These are phyloP conservation scores for Proctacanthus coquilletti DNA, from an alignment of 1,140 invertebrate species.

Conservation along the genomic window DNA sequence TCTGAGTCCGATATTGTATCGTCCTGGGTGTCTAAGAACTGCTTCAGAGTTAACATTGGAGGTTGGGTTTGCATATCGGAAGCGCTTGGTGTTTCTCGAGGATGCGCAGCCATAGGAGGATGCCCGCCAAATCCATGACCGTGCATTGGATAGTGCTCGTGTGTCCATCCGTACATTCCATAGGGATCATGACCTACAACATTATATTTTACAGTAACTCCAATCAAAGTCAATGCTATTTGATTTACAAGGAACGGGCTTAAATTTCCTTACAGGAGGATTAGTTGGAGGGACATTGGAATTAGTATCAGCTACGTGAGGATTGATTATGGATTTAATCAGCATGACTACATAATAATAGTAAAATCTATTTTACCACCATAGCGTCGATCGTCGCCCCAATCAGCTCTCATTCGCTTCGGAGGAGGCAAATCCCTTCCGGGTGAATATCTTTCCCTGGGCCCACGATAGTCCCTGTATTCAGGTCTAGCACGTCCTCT, in stretches of 20 bases:
- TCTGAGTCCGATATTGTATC: conserved; percentile 95
- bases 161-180: conserved; percentile 25
- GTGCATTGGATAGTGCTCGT: conserved; percentile 28
- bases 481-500: conserved; percentile 38
- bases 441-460: conserved; percentile 55
- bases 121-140: conserved; percentile 9
- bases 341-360: too few relatives aligned
- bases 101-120: conserved; percentile 5
- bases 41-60: conserved; percentile 94
- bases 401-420: conserved; percentile 65
- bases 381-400: conserved; percentile 39
- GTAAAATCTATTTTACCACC: too few relatives aligned
- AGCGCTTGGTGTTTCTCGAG: background rate
- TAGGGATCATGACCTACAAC: conserved; percentile 30
- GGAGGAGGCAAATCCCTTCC: conserved; percentile 60
- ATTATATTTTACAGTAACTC: conserved; percentile 22
- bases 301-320: too few relatives aligned
- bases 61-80: conserved; percentile 49
- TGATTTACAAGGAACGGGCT: too few relatives aligned
- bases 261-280: too few relatives aligned
- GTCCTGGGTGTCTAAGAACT: conserved; percentile 90
- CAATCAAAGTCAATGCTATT: too few relatives aligned
- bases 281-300: too few relatives aligned
- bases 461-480: conserved; percentile 52
- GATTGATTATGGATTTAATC: too few relatives aligned